Evolutionary conservation across 2,797 vertebrate genomes (phyloP), one percentile per base, ranked within the genome.

Genomic region (Pitangus sulphuratus): DNA sequence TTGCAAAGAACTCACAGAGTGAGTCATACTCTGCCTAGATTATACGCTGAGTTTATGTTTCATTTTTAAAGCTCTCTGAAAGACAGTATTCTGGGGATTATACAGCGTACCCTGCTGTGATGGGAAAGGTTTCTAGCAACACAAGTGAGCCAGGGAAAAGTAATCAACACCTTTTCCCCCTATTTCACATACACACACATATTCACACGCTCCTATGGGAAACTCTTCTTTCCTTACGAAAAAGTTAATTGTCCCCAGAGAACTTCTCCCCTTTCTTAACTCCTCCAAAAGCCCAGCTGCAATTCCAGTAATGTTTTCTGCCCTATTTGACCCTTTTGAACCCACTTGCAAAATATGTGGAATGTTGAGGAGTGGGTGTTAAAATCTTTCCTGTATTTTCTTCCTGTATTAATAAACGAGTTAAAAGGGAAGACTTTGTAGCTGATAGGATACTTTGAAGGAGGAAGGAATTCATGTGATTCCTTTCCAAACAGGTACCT

Each of bases 11-110:
- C 45, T 74, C 42, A 39, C 58, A 56, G 40, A 2, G 1, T 89
- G 90, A 95, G 44, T 95, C 84, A 86, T 31, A 42, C 47, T 64
- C 60, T 90, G 77, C 75, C 75, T 76, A 61, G 62, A 88, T 89
- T 87, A 89, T 77, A 70, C 0, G 3, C 64, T 87, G 80, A 90
- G 94, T 88, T 92, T 81, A 51, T 25, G 35, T 76, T 94, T 76
- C 30, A 45, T 79, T 78, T 89, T 94, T 75, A 88, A 93, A 91
- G 62, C 48, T 91, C 70, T 48, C 77, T 76, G 44, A 62, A 84
- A 84, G 47, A 19, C 56, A 35, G 61, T 21, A 42, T 89, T 84
- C 39, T 54, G 54, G 62, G 48, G 51, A 81, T 93, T 84, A 78
- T 25, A 58, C 17, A 56, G 56, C 80, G 58, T 76, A 44, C 31